These are phyloP conservation scores for Rhea pennata DNA, from an alignment of 2,113 vertebrate genomes.

Conservation along the genomic window DNA sequence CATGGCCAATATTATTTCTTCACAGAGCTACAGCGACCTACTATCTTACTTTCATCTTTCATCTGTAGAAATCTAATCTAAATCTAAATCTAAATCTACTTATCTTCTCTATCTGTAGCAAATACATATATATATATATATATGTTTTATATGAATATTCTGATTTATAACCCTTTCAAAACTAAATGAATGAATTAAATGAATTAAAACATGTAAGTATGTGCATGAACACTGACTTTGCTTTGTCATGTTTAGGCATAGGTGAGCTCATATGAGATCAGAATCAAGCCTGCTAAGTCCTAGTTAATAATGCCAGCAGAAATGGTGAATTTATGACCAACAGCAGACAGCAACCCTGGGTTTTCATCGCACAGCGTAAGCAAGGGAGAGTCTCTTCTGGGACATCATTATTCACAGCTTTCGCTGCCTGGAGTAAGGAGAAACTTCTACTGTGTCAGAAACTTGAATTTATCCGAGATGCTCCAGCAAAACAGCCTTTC, in stretches of 20 bases:
- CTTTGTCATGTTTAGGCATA: neutral
- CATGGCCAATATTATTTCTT: neutral
- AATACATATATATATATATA: neutral
- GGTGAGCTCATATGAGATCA: neutral
- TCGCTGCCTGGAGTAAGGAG: neutral
- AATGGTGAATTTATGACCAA: neutral
- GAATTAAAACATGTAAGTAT: neutral
- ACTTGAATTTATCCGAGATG: constrained; percentile 18
- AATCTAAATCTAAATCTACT: too few relatives aligned
- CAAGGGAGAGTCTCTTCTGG: neutral
- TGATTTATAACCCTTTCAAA: neutral
- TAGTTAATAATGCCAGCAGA: neutral
- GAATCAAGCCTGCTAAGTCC: neutral
- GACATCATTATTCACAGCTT: neutral
- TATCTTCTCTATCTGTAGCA: neutral
- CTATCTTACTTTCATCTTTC: neutral
- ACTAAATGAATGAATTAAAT: neutral
- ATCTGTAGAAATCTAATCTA: neutral
- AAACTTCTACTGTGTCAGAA: constrained; percentile 52
- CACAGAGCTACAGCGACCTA: neutral
- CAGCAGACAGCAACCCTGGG: neutral
- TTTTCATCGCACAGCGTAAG: neutral
- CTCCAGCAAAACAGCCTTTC: constrained; percentile 30
- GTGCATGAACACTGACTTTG: neutral
- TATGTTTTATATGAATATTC: neutral